phyloP scores from a whole-genome alignment of 2,113 vertebrate species.

The Prietella phreatophila region DNA sequence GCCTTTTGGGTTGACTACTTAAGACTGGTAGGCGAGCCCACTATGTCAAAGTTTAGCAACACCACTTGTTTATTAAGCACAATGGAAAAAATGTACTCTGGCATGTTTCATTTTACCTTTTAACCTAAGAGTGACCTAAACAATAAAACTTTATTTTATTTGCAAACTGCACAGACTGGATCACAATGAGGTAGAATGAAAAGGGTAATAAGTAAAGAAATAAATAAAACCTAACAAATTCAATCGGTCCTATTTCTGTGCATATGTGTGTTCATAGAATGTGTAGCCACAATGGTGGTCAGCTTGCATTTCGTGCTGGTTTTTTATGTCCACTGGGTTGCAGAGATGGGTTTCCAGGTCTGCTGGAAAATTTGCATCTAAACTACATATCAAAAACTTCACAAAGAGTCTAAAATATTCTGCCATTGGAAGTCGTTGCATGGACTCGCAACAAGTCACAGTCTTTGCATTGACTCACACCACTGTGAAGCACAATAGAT shows the following conservation, averaged over 20 bases:
- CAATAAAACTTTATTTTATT: background rate
- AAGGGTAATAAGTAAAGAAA: background rate
- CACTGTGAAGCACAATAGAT: background rate
- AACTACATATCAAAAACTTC: background rate
- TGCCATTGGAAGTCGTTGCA: background rate
- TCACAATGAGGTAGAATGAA: background rate
- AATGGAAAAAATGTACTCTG: background rate
- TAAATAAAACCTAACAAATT: no score
- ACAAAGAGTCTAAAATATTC: background rate
- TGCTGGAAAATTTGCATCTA: no score
- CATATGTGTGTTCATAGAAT: no score
- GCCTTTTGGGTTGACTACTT: background rate
- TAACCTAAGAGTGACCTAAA: background rate
- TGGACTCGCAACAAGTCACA: background rate
- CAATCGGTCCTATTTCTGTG: no score
- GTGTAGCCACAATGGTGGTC: background rate
- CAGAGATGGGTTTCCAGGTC: background rate
- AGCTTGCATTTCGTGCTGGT: background rate
- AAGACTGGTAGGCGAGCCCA: background rate
- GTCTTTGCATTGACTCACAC: background rate
- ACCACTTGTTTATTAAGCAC: background rate
- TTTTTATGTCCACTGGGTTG: background rate
- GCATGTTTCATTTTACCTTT: no score
- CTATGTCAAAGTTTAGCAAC: background rate
- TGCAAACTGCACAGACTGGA: background rate